Conservation (phyloP, 2,888 invertebrate genomes). For the Panzeria rudis region DNA sequence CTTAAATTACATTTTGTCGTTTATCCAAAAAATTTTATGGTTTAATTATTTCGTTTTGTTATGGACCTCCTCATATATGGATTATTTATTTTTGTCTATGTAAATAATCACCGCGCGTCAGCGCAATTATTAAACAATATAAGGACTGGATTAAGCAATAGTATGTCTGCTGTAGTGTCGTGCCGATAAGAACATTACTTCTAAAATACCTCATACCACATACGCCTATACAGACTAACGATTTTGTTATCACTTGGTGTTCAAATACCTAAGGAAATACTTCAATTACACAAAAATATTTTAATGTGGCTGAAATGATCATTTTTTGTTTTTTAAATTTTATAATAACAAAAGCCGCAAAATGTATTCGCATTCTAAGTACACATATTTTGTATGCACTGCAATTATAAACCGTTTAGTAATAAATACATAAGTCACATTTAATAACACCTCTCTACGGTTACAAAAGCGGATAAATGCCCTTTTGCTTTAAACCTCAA, state of each 20-base stretch:
- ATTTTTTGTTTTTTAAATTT: not conserved
- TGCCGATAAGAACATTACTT: too few species aligned
- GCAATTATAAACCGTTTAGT: slow-evolving; percentile 33
- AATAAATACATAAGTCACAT: slow-evolving; percentile 34
- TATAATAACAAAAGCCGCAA: slow-evolving; percentile 35
- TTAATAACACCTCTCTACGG: slow-evolving; percentile 28
- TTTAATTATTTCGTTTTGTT: too few species aligned
- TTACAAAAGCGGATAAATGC: slow-evolving; percentile 43
- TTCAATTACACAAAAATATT: not conserved
- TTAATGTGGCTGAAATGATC: not conserved
- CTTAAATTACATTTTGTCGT: too few species aligned
- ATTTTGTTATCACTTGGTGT: not conserved
- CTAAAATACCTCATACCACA: too few species aligned
- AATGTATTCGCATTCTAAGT: not conserved
- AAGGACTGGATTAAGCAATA: too few species aligned
- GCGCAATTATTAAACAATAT: too few species aligned
- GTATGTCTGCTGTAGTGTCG: too few species aligned
- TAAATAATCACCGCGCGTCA: too few species aligned
- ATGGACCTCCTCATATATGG: too few species aligned
- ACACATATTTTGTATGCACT: not conserved
- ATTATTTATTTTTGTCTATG: too few species aligned
- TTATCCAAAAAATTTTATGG: too few species aligned
- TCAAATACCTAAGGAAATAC: not conserved
- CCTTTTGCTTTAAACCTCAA: slow-evolving; percentile 36
- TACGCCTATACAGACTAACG: too few species aligned